Evolutionary conservation across 2,113 vertebrate genomes (phyloP).

Genomic region (Spheniscus mendiculus): DNA sequence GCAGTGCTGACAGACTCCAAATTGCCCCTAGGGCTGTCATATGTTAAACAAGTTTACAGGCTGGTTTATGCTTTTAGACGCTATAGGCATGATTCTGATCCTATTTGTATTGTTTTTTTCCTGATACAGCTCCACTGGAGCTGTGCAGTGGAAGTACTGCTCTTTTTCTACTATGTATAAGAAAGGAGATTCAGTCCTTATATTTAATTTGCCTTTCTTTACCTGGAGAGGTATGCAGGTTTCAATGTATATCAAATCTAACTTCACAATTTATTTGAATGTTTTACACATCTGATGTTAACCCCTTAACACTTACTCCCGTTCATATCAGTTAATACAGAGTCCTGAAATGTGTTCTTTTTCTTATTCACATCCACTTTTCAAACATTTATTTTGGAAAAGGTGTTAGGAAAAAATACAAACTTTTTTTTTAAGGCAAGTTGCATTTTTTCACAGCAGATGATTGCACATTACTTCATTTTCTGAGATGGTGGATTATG

Average conservation of each 20-base stretch:
- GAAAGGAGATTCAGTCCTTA: background rate
- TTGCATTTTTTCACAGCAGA: background rate
- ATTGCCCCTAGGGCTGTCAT: background rate
- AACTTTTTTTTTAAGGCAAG: background rate
- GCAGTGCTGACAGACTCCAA: background rate
- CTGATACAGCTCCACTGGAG: background rate
- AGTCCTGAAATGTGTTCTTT: background rate
- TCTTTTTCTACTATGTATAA: background rate
- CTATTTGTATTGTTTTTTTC: background rate
- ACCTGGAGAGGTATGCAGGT: background rate
- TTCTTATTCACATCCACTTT: background rate
- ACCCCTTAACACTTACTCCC: background rate
- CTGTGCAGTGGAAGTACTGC: background rate
- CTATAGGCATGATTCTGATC: background rate
- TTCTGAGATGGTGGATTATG: background rate
- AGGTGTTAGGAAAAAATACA: background rate
- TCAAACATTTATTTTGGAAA: background rate
- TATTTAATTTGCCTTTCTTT: background rate
- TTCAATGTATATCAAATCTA: background rate
- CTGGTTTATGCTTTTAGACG: background rate
- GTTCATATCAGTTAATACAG: background rate
- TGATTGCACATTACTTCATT: background rate
- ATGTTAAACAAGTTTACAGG: constrained; percentile 1
- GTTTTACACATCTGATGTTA: background rate
- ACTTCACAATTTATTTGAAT: background rate